A percentile compares a stretch with the other conserved stretches of the same genome.
Evolutionary conservation across 2,113 vertebrate species (phyloP).

Genomic region (Pongo abelii): DNA sequence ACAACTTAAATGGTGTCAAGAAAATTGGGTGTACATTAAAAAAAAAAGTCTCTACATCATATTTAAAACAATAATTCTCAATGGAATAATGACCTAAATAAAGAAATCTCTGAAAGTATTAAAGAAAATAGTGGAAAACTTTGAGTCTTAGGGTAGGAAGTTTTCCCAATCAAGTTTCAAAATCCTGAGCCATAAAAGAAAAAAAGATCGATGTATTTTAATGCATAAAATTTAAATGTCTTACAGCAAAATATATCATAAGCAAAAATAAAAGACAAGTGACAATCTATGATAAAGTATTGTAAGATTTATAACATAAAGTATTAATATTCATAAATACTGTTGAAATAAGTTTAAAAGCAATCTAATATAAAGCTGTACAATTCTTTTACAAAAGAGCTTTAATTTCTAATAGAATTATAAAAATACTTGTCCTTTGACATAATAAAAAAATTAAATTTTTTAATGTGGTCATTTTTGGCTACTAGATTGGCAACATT

Average conservation of each 20-base stretch:
- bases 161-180: background rate
- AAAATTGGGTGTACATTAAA: background rate
- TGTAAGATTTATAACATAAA: background rate
- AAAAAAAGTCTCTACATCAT: background rate
- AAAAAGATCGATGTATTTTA: background rate
- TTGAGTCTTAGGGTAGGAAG: background rate
- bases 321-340: background rate
- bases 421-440: background rate
- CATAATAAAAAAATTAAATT: background rate
- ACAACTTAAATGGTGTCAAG: background rate
- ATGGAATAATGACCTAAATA: background rate
- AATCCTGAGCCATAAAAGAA: background rate
- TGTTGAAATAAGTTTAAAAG: background rate
- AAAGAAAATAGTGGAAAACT: constrained; percentile 3
- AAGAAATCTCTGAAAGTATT: background rate
- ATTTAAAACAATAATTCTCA: constrained; percentile 2
- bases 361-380: background rate
- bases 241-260: background rate
- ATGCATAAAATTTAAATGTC: background rate
- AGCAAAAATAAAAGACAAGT: constrained; percentile 29
- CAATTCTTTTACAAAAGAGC: background rate
- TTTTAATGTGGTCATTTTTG: background rate
- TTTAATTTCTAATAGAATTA: background rate
- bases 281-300: background rate
- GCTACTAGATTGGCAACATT: background rate